Evolutionary conservation across 1,140 invertebrate species (phyloP), one percentile per base, ranked within the genome.

Genomic region (Sycobia sp.): DNA sequence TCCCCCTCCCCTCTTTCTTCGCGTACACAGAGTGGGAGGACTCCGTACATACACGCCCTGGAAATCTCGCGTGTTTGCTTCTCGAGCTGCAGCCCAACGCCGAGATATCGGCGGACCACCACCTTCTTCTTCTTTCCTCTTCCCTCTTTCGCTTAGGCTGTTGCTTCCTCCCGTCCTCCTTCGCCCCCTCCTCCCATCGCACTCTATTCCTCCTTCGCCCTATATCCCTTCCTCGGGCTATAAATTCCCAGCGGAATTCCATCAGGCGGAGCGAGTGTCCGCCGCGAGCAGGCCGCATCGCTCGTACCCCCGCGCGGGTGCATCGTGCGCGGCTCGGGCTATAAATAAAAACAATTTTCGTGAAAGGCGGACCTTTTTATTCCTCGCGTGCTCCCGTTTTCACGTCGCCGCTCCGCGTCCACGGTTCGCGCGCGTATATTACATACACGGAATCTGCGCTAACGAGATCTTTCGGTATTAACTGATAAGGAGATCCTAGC

Each of bases 291-390:
- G 49, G n/a, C 29, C 25, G 36, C 41, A n/a, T n/a, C n/a, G n/a
- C n/a, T n/a, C n/a, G n/a, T n/a, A n/a, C n/a, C n/a, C n/a, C n/a
- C n/a, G n/a, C n/a, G n/a, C n/a, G n/a, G n/a, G n/a, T n/a, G n/a
- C n/a, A n/a, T n/a, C n/a, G n/a, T n/a, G n/a, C n/a, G n/a, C n/a
- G n/a, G n/a, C 38, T 13, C 16, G 16, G 38, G 14, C 61, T 43
- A 63, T 63, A 63, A 63, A 63, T 56, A 63, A 56, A 63, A 56
- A 63, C 53, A 56, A 54, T 55, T 56, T 56, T 56, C 34, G 29
- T 54, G 29, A 62, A 54, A 62, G 50, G 22, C 29, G n/a, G n/a
- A 16, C 10, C 16, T 22, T 9, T 25, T 23, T 10, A 14, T 25
- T 53, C 22, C 27, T 20, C 2, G 18, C 50, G n/a, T n/a, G n/a